A percentile compares a stretch with the other conserved stretches of the same genome.
Conservation (phyloP, 2,113 vertebrate genomes). For the Lepus europaeus region DNA sequence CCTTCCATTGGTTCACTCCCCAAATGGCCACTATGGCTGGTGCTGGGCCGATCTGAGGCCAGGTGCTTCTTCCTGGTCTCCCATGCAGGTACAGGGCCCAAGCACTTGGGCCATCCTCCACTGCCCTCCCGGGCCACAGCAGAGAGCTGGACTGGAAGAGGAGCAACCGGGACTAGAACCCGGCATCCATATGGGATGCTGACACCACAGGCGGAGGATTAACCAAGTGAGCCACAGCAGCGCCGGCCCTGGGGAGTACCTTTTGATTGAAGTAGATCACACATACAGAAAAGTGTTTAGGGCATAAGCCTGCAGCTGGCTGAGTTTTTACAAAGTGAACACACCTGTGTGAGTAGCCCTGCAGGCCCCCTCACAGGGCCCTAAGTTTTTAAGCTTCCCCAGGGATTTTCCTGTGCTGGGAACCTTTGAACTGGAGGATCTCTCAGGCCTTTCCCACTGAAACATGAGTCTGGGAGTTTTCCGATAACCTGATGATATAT, state of each 20-base stretch:
- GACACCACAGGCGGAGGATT: no score
- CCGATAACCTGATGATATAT: background rate
- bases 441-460: background rate
- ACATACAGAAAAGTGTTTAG: background rate
- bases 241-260: background rate
- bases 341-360: background rate
- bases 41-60: no score
- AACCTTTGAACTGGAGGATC: conserved; percentile 7
- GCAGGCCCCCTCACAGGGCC: background rate
- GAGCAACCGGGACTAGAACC: no score
- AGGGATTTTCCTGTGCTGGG: background rate
- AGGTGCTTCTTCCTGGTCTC: no score
- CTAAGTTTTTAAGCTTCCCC: background rate
- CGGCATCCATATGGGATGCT: no score
- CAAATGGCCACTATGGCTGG: no score
- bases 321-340: background rate
- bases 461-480: background rate
- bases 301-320: background rate
- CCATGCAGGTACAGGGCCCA: no score
- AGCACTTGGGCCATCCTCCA: no score
- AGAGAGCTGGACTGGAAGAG: no score
- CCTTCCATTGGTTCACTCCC: no score
- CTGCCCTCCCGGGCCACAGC: no score
- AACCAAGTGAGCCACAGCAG: no score
- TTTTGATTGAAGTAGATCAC: background rate